Evolutionary conservation across 2,113 vertebrate genomes (phyloP).

Genomic region (Morone saxatilis): DNA sequence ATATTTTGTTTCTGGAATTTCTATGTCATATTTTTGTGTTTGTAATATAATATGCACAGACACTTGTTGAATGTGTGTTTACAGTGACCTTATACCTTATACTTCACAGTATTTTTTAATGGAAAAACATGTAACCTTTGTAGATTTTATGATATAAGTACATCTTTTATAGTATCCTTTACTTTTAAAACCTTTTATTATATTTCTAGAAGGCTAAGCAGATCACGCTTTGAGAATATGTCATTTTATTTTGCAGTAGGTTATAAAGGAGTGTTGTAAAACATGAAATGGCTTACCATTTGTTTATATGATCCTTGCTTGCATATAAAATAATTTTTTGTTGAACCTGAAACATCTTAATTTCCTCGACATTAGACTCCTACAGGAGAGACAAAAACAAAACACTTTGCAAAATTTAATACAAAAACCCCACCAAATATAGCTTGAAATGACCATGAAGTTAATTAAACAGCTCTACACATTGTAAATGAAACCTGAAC

Average conservation of each 20-base stretch:
- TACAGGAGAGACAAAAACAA: neutral
- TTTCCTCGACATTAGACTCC: neutral
- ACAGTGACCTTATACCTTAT: neutral
- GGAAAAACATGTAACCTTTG: neutral
- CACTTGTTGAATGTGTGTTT: neutral
- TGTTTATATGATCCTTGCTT: neutral
- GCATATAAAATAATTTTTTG: neutral
- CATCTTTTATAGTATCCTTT: neutral
- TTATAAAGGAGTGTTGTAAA: neutral
- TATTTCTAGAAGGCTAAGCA: neutral
- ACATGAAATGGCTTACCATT: neutral
- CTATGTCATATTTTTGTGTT: neutral
- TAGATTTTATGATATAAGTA: neutral
- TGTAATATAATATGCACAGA: neutral
- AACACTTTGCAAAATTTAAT: neutral
- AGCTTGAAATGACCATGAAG: neutral
- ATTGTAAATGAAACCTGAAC: neutral
- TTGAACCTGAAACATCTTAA: neutral
- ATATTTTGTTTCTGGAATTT: neutral
- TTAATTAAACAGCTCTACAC: neutral
- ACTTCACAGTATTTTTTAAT: too few relatives aligned
- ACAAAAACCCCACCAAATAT: neutral
- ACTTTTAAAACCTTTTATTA: neutral
- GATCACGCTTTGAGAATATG: neutral
- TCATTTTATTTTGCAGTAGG: neutral